Conservation (phyloP, 1,140 invertebrate species). For the Drosophila obscura region DNA sequence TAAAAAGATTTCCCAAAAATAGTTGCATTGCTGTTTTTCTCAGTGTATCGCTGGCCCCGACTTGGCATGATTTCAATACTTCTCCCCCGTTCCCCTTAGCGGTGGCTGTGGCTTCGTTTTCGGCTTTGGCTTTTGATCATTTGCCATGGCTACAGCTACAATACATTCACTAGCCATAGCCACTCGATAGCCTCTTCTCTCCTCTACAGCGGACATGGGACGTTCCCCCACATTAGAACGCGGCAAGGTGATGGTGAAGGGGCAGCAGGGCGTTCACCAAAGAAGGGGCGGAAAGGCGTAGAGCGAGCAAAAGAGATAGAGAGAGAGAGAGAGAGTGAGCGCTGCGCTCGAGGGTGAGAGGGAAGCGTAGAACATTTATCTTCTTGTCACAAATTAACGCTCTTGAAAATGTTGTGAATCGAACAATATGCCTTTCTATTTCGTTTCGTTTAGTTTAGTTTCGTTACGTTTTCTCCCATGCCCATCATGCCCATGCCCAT, state of each 20-base stretch:
- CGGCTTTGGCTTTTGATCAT: slow-evolving; percentile 68
- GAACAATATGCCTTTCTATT: slow-evolving; percentile 63
- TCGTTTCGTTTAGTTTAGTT: slow-evolving; percentile 25
- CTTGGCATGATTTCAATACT: slow-evolving; percentile 56
- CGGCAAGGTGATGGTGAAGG: too few species aligned
- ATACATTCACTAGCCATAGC: slow-evolving; percentile 28
- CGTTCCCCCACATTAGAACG: too few species aligned
- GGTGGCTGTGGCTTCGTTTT: slow-evolving; percentile 21
- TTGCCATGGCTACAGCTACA: slow-evolving; percentile 58
- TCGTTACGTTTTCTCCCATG: not conserved
- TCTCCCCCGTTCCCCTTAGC: not conserved
- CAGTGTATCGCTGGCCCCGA: not conserved
- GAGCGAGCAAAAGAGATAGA: not conserved
- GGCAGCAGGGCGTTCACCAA: slow-evolving; percentile 6
- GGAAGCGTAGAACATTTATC: slow-evolving; percentile 61
- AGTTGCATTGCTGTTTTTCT: not conserved
- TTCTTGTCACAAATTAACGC: slow-evolving; percentile 70
- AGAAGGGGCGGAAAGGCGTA: not conserved
- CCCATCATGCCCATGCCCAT: not conserved
- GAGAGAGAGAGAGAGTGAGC: not conserved
- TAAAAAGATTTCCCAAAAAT: not conserved
- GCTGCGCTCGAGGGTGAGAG: not conserved
- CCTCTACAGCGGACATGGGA: too few species aligned
- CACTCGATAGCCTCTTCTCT: not conserved
- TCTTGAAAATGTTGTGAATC: slow-evolving; percentile 51